Percentiles rank a stretch among this genome's conserved stretches.
phyloP scores from a whole-genome alignment of 2,113 vertebrate genomes.

The Ptilorrhoa leucosticta region DNA sequence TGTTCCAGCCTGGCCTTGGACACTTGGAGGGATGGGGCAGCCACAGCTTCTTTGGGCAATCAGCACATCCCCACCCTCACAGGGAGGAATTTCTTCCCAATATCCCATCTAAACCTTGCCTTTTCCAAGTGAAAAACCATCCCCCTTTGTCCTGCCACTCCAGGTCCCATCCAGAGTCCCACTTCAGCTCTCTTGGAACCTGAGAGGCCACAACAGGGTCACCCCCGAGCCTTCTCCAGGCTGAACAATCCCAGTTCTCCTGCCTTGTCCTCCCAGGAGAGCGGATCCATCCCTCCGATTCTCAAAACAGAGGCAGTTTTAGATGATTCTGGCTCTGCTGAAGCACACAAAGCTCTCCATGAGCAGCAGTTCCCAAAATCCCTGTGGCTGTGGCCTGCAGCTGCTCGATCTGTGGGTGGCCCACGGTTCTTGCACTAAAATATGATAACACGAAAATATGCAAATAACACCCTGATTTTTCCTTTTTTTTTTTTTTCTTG shows the following conservation, averaged over 20 bases:
- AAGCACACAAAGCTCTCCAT: neutral
- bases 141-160: neutral
- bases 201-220: neutral
- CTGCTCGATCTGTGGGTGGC: neutral
- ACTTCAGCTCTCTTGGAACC: neutral
- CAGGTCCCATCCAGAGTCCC: no score
- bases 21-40: neutral
- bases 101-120: neutral
- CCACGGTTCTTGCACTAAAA: fast-evolving
- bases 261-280: neutral
- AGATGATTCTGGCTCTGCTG: neutral
- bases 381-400: neutral
- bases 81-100: neutral
- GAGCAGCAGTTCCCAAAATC: neutral
- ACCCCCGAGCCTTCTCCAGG: neutral
- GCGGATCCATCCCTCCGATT: neutral
- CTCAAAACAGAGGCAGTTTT: neutral
- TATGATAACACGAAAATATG: fast-evolving
- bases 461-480: neutral
- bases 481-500: constrained; percentile 41
- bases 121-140: neutral
- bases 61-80: neutral
- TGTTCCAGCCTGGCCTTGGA: neutral
- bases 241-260: neutral
- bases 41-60: neutral